A percentile compares a stretch with the other conserved stretches of the same genome.
Evolutionary conservation across 2,888 invertebrate genomes (phyloP).

Genomic region (Nezara viridula): DNA sequence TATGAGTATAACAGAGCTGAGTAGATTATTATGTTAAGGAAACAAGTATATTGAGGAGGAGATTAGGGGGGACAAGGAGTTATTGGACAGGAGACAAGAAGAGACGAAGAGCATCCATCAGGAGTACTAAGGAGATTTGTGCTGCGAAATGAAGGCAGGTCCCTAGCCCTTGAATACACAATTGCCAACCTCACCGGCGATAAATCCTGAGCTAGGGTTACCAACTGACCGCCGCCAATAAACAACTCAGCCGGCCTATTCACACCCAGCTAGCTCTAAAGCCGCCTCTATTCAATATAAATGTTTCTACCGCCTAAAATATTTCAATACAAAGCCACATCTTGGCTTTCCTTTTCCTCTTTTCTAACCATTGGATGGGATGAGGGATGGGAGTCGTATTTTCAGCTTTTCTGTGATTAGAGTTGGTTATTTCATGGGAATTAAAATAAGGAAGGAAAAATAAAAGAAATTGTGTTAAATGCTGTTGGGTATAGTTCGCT

Average conservation of each 20-base stretch:
- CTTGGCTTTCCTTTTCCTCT: background rate
- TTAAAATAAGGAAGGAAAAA: too few species aligned
- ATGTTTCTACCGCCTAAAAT: slow-evolving; percentile 21
- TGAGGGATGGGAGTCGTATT: background rate
- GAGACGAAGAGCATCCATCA: slow-evolving; percentile 13
- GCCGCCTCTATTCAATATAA: slow-evolving; percentile 48
- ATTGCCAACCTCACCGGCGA: slow-evolving; percentile 30
- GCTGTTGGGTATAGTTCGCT: too few species aligned
- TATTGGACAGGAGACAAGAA: slow-evolving; percentile 35
- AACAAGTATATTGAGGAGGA: slow-evolving; percentile 4
- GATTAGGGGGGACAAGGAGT: background rate
- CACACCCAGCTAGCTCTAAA: slow-evolving; percentile 36
- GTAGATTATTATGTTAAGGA: background rate
- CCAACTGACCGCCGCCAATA: slow-evolving; percentile 44
- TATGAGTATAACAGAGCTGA: background rate
- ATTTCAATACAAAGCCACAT: slow-evolving; percentile 16
- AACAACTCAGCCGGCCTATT: slow-evolving; percentile 45
- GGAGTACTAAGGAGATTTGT: slow-evolving; percentile 14
- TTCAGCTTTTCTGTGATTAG: too few species aligned
- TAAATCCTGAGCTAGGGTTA: slow-evolving; percentile 16
- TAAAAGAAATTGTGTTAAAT: too few species aligned
- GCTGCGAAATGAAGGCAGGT: slow-evolving; percentile 43
- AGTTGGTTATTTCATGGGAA: too few species aligned
- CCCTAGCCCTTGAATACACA: slow-evolving; percentile 41
- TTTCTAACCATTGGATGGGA: background rate